Evolutionary conservation across 92 coral and sea anemone species (phyloP).

Genomic region (Phenganax subtilis): DNA sequence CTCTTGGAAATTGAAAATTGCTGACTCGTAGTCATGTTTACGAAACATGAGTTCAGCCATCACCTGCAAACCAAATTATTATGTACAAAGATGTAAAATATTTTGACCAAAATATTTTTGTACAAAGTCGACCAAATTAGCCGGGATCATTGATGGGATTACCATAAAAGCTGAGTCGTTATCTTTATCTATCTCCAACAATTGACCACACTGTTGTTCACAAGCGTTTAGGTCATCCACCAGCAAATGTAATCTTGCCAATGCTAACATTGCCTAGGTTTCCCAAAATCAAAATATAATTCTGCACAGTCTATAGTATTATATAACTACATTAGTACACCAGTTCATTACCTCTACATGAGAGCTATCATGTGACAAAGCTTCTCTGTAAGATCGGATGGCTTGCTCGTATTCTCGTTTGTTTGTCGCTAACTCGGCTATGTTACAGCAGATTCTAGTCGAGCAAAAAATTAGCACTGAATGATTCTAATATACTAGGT

Average conservation of each 20-base stretch:
- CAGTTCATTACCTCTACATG: conserved; percentile 60
- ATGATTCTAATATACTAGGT: too few species aligned
- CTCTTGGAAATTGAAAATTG: conserved; percentile 92
- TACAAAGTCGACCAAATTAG: too few species aligned
- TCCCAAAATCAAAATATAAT: conserved; percentile 6
- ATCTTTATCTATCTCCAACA: conserved; percentile 84
- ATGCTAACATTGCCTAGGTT: conserved; percentile 75
- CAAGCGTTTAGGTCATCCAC: conserved; percentile 92
- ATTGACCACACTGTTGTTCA: conserved; percentile 85
- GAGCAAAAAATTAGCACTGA: too few species aligned
- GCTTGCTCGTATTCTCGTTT: conserved; percentile 89
- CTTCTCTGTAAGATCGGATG: conserved; percentile 87
- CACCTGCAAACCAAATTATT: conserved; percentile 57
- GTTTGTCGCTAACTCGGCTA: conserved; percentile 82
- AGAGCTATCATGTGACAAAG: conserved; percentile 69
- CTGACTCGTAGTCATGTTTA: conserved; percentile 92
- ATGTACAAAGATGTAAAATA: background rate
- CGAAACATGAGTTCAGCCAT: conserved; percentile 99
- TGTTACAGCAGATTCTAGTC: conserved; percentile 82
- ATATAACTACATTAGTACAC: background rate
- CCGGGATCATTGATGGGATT: background rate
- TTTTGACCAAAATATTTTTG: too few species aligned
- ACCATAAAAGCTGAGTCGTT: conserved; percentile 95
- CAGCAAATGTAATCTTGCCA: conserved; percentile 77
- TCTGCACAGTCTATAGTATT: background rate